Percentiles rank a stretch among this genome's conserved stretches.
Evolutionary conservation across 2,797 vertebrate genomes (phyloP).

Genomic region (Myotis myotis): DNA sequence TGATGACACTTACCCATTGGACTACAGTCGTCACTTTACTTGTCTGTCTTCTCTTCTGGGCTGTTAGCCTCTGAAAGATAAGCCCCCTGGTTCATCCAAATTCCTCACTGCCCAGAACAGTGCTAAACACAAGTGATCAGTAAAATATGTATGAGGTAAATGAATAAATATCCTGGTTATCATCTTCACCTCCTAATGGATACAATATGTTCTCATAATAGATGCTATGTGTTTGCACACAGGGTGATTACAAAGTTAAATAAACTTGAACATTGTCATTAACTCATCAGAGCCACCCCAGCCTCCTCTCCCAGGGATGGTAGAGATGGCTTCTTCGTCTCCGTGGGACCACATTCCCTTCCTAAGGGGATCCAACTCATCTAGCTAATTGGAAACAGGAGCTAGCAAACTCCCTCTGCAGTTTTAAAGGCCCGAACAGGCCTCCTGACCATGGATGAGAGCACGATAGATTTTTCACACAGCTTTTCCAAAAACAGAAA

Average conservation of each 20-base stretch:
- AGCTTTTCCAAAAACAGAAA: constrained; percentile 71
- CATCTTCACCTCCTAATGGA: background rate
- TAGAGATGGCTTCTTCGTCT: background rate
- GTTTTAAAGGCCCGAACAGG: constrained; percentile 42
- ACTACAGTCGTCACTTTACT: background rate
- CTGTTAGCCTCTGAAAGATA: background rate
- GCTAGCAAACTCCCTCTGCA: background rate
- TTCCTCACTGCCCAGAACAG: background rate
- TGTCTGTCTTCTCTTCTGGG: background rate
- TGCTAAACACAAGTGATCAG: background rate
- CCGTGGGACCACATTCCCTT: background rate
- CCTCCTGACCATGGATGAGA: background rate
- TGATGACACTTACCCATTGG: background rate
- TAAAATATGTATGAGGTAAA: background rate
- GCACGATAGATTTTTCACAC: constrained; percentile 77
- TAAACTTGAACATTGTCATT: background rate
- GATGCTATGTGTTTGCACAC: background rate
- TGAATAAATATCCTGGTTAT: background rate
- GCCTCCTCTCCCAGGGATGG: background rate
- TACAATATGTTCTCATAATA: background rate
- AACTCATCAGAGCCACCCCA: background rate
- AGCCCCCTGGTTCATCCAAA: background rate
- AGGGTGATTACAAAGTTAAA: background rate
- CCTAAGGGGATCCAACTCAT: background rate
- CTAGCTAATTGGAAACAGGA: constrained; percentile 51